Percentiles rank a stretch among this genome's conserved stretches.
phyloP scores from a whole-genome alignment of 2,113 vertebrate genomes.

The Coptodon rendalli region DNA sequence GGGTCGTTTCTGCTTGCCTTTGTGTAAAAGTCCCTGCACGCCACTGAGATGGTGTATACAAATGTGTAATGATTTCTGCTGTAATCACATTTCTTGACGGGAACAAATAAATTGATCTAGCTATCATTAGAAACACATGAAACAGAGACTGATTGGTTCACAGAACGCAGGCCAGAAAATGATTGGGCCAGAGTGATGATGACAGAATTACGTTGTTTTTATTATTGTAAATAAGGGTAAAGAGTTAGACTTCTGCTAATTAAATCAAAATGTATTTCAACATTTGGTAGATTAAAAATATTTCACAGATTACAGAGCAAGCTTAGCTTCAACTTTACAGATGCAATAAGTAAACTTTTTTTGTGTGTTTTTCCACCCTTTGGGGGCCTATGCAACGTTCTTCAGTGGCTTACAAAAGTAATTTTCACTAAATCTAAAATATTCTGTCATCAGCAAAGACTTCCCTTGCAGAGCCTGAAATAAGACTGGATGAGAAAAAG shows the following conservation, averaged over 20 bases:
- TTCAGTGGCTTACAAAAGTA: background rate
- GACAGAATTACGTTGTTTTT: background rate
- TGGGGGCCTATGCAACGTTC: background rate
- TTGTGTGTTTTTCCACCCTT: background rate
- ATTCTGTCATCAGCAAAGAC: background rate
- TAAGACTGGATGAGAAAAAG: constrained; percentile 19
- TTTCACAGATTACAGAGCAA: background rate
- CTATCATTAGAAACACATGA: background rate
- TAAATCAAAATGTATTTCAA: background rate
- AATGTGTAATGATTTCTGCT: background rate
- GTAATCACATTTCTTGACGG: background rate
- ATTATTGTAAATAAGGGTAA: background rate
- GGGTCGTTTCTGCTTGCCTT: background rate
- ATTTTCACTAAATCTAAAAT: background rate
- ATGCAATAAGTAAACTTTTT: background rate
- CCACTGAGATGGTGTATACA: background rate
- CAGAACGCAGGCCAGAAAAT: rapidly evolving
- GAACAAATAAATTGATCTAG: background rate
- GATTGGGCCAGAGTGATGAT: background rate
- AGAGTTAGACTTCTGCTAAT: background rate
- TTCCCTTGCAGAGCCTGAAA: constrained; percentile 1
- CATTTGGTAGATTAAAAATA: background rate
- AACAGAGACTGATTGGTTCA: background rate
- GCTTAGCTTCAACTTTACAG: background rate
- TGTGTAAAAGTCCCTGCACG: background rate